Base-by-base conservation (phyloP, 2,113 vertebrate genomes). In the Numida meleagris region DNA sequence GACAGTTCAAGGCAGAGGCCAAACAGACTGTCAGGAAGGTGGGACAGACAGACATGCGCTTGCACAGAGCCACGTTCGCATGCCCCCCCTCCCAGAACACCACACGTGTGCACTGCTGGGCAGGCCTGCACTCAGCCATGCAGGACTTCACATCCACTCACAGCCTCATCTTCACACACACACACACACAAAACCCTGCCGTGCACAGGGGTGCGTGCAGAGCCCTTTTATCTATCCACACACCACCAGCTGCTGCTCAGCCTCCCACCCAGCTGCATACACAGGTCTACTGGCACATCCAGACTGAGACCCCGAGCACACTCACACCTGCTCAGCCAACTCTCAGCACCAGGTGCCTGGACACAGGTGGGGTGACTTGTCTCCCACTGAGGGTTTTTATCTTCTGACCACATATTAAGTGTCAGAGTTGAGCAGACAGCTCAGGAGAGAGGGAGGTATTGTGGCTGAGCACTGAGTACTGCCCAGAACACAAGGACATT, bases 1-100 rank as follows among this genome's bases (percentile, higher is more conserved):
- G 97, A 97, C 95, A 94, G 91, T 93, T 95, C 93, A 96, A 94
- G 95, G 97, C 95, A 97, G 86, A 96, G 90, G 94, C 91, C 93
- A 95, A 95, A 92, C 94, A 90, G 96, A 97, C 95, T 85, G 89
- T 90, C 89, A 94, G 95, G 86, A 40, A 55, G 73, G 89, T 45
- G 76, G 72, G 71, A 96, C 91, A 46, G 33, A 93, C 78, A 86
- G 53, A 45, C 93, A 66, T 4, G 40, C 1, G 0, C 89, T 50
- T 15, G 24, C 86, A 80, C 67, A 82, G 58, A 57, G 63, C 80
- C 43, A 6, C 92, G 73, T 55, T 18, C 61, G 6, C 66, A 85
- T 36, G 0, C 61, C 36, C 65, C 87, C 61, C 63, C 94, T 67
- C 79, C 70, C 90, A 78, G 70, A 40, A 51, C 57, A 89, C 19